Percentiles rank a stretch among this genome's conserved stretches.
These are phyloP conservation scores for Pseudoips prasinana DNA, from an alignment of 2,888 invertebrate genomes.

Conservation along the genomic window DNA sequence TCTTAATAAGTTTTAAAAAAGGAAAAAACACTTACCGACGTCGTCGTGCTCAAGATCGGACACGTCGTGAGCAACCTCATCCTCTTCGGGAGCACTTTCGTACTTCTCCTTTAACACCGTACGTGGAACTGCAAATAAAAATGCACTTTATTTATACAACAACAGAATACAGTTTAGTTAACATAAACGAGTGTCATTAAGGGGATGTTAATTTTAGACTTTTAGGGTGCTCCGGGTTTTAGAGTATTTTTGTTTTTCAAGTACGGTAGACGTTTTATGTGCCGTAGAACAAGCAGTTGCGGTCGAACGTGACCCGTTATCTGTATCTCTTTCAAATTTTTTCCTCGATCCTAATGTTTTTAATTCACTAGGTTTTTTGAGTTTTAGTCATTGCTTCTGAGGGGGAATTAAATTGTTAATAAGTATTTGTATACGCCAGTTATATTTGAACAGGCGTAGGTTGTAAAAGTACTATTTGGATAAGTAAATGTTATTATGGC, in stretches of 20 bases:
- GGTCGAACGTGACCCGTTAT: constrained; percentile 45
- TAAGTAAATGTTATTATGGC: constrained; percentile 17
- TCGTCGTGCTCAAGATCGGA: constrained; percentile 76
- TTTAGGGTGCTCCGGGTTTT: constrained; percentile 56
- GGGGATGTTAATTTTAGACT: constrained; percentile 68
- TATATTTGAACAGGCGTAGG: constrained; percentile 13
- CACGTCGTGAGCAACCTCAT: constrained; percentile 84
- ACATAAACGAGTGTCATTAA: constrained; percentile 33
- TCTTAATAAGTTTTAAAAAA: constrained; percentile 17
- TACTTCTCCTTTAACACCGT: constrained; percentile 92
- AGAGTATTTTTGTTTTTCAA: constrained; percentile 53
- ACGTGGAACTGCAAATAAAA: constrained; percentile 86
- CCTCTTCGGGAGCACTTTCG: constrained; percentile 89
- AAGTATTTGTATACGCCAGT: constrained; percentile 19
- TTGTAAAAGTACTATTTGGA: constrained; percentile 20
- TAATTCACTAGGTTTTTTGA: constrained; percentile 32
- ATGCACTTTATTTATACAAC: constrained; percentile 39
- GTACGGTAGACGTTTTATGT: constrained; percentile 37
- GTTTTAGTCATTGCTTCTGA: constrained; percentile 34
- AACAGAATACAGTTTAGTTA: constrained; percentile 33
- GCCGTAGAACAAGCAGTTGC: constrained; percentile 33
- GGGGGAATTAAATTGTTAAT: constrained; percentile 34
- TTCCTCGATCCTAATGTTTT: constrained; percentile 31
- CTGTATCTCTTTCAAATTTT: constrained; percentile 31
- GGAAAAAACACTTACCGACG: constrained; percentile 72